phyloP scores from a whole-genome alignment of 2,113 vertebrate genomes.

The rat (Rattus norvegicus) region DNA sequence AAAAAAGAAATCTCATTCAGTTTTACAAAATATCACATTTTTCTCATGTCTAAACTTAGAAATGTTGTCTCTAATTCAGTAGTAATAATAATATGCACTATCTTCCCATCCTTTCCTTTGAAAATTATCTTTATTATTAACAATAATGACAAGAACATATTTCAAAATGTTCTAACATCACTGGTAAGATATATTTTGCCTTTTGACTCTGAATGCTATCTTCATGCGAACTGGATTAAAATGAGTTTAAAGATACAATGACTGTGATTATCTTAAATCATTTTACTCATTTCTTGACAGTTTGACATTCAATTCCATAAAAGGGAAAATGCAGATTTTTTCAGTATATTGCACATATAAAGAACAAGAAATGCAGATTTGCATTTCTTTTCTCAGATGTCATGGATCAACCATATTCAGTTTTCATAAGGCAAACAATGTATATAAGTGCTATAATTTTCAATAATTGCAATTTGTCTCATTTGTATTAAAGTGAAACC shows the following conservation, averaged over 20 bases:
- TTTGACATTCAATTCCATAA: conserved; percentile 64
- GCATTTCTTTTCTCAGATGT: conserved; percentile 32
- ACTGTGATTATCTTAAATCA: conserved; percentile 58
- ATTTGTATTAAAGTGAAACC: neutral
- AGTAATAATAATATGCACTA: conserved; percentile 19
- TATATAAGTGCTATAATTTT: neutral
- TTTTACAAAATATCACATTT: neutral
- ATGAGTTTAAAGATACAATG: conserved; percentile 53
- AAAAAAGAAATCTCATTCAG: neutral
- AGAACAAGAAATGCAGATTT: conserved; percentile 38
- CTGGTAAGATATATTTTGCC: neutral
- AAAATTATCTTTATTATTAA: conserved; percentile 50
- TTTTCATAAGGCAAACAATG: conserved; percentile 34
- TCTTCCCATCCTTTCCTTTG: neutral
- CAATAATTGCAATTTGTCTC: neutral
- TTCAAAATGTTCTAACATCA: conserved; percentile 32
- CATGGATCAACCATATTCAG: neutral
- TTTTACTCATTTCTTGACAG: conserved; percentile 61
- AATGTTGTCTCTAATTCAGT: neutral
- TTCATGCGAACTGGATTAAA: conserved; percentile 60
- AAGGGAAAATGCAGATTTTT: conserved; percentile 46
- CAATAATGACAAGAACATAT: neutral
- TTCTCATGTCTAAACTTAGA: neutral
- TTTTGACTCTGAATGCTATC: conserved; percentile 27
- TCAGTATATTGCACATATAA: conserved; percentile 18